Evolutionary conservation across 2,797 vertebrate genomes (phyloP).

Genomic region (Smutsia gigantea): DNA sequence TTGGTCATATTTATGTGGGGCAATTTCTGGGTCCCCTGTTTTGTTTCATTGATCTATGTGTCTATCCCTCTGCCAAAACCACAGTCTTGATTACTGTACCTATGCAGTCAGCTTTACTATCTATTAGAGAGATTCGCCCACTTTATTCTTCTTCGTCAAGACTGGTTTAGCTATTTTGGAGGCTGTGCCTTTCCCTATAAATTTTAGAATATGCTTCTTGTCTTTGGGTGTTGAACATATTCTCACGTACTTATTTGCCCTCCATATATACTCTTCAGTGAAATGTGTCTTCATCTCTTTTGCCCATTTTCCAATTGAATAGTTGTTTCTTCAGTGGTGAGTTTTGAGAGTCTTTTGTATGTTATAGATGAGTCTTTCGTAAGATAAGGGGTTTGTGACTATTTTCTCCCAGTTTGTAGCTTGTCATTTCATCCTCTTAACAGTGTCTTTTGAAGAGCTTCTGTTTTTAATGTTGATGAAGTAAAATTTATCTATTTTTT

Average conservation of each 20-base stretch:
- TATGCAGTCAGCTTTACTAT: not conserved
- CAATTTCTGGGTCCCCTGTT: not conserved
- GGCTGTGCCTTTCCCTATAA: not conserved
- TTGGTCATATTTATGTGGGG: not conserved
- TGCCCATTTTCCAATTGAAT: not conserved
- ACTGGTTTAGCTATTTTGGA: not conserved
- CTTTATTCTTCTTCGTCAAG: not conserved
- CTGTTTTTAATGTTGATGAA: not conserved
- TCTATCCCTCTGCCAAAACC: not conserved
- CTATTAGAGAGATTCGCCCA: not conserved
- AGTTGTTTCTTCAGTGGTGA: not conserved
- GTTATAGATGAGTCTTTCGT: not conserved
- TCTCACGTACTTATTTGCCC: not conserved
- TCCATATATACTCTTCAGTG: not conserved
- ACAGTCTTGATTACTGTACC: not conserved
- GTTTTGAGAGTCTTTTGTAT: not conserved
- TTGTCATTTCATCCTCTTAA: conserved; percentile 12
- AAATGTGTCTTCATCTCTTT: not conserved
- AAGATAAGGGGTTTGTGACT: not conserved
- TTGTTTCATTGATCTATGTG: not conserved
- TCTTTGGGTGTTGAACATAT: not conserved
- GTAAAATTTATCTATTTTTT: not conserved
- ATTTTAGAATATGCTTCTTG: not conserved
- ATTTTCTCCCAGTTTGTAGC: no score
- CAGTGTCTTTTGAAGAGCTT: not conserved